These are phyloP conservation scores for Drosophila seclusa DNA, from an alignment of 2,888 invertebrate species.

Conservation along the genomic window DNA sequence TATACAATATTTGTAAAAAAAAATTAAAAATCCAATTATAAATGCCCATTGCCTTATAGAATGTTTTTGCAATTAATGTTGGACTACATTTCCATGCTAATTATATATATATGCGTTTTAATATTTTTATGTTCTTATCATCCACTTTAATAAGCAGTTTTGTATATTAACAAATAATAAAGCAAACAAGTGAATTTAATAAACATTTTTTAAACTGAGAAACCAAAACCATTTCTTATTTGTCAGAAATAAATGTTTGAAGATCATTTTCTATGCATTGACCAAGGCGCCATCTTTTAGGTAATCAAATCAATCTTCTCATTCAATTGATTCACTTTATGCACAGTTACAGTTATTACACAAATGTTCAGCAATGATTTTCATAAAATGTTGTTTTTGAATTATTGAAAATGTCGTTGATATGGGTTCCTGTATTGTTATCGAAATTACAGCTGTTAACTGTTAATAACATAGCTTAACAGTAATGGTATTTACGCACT, in stretches of 20 bases:
- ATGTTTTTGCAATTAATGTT: no score
- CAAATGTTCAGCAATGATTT: neutral
- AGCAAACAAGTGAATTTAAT: no score
- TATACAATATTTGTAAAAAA: neutral
- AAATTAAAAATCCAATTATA: neutral
- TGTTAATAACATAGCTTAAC: neutral
- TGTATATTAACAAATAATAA: no score
- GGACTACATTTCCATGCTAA: no score
- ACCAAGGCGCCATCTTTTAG: no score
- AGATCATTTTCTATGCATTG: neutral
- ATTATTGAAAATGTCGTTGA: neutral
- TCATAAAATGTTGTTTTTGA: neutral
- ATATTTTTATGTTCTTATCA: no score
- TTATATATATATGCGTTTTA: no score
- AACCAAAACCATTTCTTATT: no score
- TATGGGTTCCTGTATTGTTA: neutral
- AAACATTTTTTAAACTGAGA: no score
- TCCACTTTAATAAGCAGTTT: no score
- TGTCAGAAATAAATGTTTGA: no score
- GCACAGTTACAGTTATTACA: neutral
- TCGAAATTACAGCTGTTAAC: neutral
- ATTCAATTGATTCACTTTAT: neutral
- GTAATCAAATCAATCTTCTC: no score
- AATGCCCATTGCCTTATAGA: neutral
- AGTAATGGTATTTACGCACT: neutral